Conservation (phyloP, 1,140 invertebrate species). For the Phocides pigmalion region DNA sequence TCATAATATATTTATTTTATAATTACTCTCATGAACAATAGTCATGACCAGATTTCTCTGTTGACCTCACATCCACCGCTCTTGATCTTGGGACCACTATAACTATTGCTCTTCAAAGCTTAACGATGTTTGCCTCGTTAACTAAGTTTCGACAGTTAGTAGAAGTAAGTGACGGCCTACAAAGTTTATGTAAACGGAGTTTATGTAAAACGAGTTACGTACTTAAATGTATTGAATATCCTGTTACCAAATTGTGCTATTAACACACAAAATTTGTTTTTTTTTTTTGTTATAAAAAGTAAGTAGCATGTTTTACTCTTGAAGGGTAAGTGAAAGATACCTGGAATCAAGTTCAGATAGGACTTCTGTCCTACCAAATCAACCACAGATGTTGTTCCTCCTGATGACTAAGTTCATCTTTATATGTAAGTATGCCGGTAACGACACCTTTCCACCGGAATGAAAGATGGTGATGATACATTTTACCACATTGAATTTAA, state of each 20-base stretch:
- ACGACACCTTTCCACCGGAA: too few relatives aligned
- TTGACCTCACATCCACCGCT: not conserved
- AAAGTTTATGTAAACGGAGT: conserved; percentile 35
- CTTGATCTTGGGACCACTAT: conserved; percentile 11
- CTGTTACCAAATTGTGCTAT: not conserved
- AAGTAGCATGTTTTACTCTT: too few relatives aligned
- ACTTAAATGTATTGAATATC: conserved; percentile 5
- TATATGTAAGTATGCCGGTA: too few relatives aligned
- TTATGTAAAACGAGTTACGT: conserved; percentile 31
- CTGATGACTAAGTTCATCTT: too few relatives aligned
- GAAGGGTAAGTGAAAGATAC: too few relatives aligned
- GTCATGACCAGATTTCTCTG: not conserved
- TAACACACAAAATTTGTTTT: too few relatives aligned
- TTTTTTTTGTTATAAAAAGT: too few relatives aligned
- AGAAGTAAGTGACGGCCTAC: conserved; percentile 36
- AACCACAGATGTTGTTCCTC: too few relatives aligned
- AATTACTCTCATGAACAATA: not conserved
- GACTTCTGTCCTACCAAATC: too few relatives aligned
- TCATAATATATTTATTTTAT: not conserved
- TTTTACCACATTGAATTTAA: too few relatives aligned
- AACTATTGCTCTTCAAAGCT: conserved; percentile 45
- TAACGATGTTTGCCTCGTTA: conserved; percentile 54
- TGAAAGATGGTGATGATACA: too few relatives aligned
- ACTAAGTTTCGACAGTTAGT: conserved; percentile 48
- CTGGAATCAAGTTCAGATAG: too few relatives aligned